Evolutionary conservation across 2,797 vertebrate species (phyloP).

Genomic region (Betta splendens): DNA sequence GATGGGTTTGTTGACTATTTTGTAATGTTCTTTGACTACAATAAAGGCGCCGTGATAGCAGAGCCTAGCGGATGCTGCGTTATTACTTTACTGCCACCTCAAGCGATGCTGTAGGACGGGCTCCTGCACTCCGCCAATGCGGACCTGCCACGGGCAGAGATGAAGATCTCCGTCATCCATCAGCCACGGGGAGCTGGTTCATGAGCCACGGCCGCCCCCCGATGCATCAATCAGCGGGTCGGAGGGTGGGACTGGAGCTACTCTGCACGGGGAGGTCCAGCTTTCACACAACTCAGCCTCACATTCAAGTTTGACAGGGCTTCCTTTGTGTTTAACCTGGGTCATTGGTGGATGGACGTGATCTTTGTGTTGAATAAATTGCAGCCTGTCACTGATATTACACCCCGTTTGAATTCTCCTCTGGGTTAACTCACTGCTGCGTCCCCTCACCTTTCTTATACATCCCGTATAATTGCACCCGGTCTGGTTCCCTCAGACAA

Average conservation of each 20-base stretch:
- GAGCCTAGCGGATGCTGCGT: conserved; percentile 2
- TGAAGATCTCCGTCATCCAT: conserved; percentile 50
- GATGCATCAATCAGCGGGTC: conserved; percentile 49
- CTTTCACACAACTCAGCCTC: too few relatives aligned
- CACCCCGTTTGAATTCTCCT: too few relatives aligned
- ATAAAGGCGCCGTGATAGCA: conserved; percentile 57
- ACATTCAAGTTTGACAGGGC: too few relatives aligned
- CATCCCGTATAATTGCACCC: too few relatives aligned
- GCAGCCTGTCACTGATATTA: too few relatives aligned
- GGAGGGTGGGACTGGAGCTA: conserved; percentile 39
- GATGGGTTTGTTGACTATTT: conserved; percentile 59
- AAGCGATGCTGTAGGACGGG: too few relatives aligned
- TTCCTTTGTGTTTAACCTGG: too few relatives aligned
- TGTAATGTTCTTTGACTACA: conserved; percentile 71
- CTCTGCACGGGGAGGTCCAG: conserved; percentile 18
- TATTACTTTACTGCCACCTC: conserved; percentile 8
- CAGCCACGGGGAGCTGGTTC: conserved; percentile 36
- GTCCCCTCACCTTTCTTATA: too few relatives aligned
- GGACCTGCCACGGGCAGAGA: conserved; percentile 25
- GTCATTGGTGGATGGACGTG: too few relatives aligned
- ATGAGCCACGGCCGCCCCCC: conserved; percentile 22
- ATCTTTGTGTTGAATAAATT: too few relatives aligned
- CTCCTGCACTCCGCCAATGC: conserved; percentile 4
- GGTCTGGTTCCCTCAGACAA: too few relatives aligned
- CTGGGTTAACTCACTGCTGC: too few relatives aligned